Evolutionary conservation across 2,113 vertebrate species (phyloP), one percentile per base, ranked within the genome.

Genomic region (Pongo abelii): DNA sequence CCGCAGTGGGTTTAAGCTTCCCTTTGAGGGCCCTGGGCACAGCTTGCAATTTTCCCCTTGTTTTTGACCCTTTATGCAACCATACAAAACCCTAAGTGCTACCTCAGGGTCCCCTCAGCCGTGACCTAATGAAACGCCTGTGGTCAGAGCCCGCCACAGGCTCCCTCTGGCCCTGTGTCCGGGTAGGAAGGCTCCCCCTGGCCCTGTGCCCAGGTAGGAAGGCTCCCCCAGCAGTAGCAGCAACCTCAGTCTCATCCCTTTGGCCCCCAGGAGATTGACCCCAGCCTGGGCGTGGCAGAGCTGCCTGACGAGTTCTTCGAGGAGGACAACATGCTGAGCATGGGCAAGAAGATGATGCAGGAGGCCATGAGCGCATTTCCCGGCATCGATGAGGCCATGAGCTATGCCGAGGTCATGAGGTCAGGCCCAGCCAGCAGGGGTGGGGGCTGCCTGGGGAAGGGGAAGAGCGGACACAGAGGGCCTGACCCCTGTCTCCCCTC

Each of bases 271-370:
- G 99, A 99, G 98, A 99, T 99, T 27, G 99, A 99, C 98, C 99
- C 99, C 8, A 99, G 99, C 97, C 98, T 99, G 96, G 99, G 99
- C 0, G 99, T 99, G 94, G 99, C 99, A 0, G 99, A 99, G 95
- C 99, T 99, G 46, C 99, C 99, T 0, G 99, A 99, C 1, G 99
- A 99, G 98, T 99, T 99, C 97, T 99, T 99, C 0, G 99, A 99
- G 97, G 99, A 99, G 80, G 99, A 99, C 98, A 99, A 99, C 98
- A 99, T 99, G 99, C 98, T 99, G 69, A 99, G 99, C 98, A 99
- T 99, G 99, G 99, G 99, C 75, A 99, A 99, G 98, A 99, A 99
- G 98, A 99, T 99, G 99, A 99, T 99, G 99, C 99, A 99, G 98
- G 99, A 99, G 94, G 99, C 99, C 55, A 99, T 99, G 99, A 99